Conservation (phyloP, 2,888 invertebrate species). For the Nebria brevicollis region DNA sequence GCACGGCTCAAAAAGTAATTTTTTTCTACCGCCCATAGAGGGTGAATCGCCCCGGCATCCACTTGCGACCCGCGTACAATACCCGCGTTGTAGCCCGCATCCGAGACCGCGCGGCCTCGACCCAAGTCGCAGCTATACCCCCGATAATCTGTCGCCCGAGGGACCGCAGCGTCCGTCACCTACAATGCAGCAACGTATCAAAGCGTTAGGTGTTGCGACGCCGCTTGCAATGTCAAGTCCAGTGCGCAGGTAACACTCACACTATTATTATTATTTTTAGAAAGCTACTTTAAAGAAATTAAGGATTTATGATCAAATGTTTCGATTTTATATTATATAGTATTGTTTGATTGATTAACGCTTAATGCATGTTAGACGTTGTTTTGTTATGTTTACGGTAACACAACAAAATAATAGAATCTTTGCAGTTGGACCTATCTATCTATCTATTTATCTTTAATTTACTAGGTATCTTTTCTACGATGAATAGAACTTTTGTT, state of each 20-base stretch:
- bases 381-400: too few relatives aligned
- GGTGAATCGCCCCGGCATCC: constrained; percentile 67
- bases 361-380: background rate
- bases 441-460: background rate
- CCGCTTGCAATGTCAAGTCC: constrained; percentile 89
- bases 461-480: background rate
- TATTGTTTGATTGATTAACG: too few relatives aligned
- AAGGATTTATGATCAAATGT: background rate
- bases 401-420: too few relatives aligned
- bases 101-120: constrained; percentile 76
- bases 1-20: constrained; percentile 86
- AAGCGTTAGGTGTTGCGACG: constrained; percentile 89
- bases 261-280: background rate
- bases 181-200: constrained; percentile 90
- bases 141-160: constrained; percentile 61
- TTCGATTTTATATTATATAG: too few relatives aligned
- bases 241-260: constrained; percentile 78
- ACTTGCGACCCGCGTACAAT: constrained; percentile 65
- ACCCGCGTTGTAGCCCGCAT: constrained; percentile 83
- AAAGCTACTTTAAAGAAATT: background rate
- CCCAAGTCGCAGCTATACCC: constrained; percentile 71
- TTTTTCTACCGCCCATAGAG: constrained; percentile 81
- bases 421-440: background rate
- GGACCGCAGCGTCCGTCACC: constrained; percentile 74
- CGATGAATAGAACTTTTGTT: background rate